A percentile compares a stretch with the other conserved stretches of the same genome.
phyloP scores from a whole-genome alignment of 64 coral and sea anemone genomes.

The Dendrophyllia cribrosa region DNA sequence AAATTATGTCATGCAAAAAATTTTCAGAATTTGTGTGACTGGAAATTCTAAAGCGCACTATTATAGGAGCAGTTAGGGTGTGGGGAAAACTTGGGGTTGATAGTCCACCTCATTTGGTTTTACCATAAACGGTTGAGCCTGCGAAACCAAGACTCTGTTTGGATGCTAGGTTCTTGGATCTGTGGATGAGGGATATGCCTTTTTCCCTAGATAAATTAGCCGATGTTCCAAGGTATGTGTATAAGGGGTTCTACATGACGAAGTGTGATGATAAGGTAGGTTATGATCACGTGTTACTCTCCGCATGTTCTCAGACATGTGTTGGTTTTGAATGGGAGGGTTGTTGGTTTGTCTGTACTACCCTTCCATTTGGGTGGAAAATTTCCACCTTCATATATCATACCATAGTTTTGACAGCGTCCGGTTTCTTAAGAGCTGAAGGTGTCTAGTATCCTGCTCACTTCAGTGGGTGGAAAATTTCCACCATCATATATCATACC shows the following conservation, averaged over 20 bases:
- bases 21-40: conserved; percentile 6
- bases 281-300: conserved; percentile 16
- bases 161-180: conserved; percentile 43
- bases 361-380: background rate
- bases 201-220: conserved; percentile 42
- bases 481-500: background rate
- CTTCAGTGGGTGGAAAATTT: background rate
- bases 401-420: background rate
- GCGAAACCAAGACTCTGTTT: conserved; percentile 14
- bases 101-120: conserved; percentile 10
- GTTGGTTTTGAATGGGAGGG: background rate
- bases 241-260: conserved; percentile 10
- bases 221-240: conserved; percentile 30
- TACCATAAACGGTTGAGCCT: conserved; percentile 46
- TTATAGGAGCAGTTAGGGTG: background rate
- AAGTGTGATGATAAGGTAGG: conserved; percentile 53
- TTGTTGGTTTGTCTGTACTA: conserved; percentile 13
- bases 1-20: conserved; percentile 3
- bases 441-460: background rate
- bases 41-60: background rate
- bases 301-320: background rate
- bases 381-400: background rate
- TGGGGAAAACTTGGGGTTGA: background rate
- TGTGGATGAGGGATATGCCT: conserved; percentile 51
- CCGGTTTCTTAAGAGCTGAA: background rate